phyloP scores from a whole-genome alignment of 2,113 vertebrate genomes.

The Ellobius talpinus region DNA sequence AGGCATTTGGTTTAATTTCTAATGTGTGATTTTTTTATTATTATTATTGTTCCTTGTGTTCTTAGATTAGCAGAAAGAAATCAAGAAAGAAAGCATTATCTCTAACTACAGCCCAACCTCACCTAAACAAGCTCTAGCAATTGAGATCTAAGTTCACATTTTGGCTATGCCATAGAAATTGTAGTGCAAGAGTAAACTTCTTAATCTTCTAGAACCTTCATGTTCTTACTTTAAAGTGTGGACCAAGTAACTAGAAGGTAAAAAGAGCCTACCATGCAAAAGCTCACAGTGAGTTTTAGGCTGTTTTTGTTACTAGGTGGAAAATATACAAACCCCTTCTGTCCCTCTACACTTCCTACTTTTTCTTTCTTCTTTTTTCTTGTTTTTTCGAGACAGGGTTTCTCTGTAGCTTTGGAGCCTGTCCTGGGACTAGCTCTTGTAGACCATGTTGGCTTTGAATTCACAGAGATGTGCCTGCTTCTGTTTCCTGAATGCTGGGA shows the following conservation, averaged over 20 bases:
- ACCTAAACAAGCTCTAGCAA: neutral
- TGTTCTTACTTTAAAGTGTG: slow-evolving; percentile 47
- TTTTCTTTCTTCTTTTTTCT: neutral
- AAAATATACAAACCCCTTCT: neutral
- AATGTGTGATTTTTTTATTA: slow-evolving; percentile 7
- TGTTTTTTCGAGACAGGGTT: no score
- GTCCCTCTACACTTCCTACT: neutral
- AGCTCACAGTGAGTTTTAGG: neutral
- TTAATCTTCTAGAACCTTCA: neutral
- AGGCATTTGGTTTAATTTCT: slow-evolving; percentile 30
- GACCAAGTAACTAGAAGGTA: slow-evolving; percentile 8
- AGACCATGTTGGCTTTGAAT: no score
- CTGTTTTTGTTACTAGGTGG: slow-evolving; percentile 43
- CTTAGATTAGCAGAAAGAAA: slow-evolving; percentile 38
- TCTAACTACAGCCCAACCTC: neutral
- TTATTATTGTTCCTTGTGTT: slow-evolving; percentile 42
- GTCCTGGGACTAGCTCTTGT: no score
- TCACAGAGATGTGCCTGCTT: no score
- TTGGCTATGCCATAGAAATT: neutral
- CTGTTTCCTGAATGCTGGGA: no score
- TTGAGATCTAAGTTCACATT: neutral
- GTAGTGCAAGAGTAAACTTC: neutral
- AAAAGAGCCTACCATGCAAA: neutral
- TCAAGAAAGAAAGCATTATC: neutral
- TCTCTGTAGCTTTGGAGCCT: no score